A percentile compares a stretch with the other conserved stretches of the same genome.
phyloP scores from a whole-genome alignment of 2,888 invertebrate species.

The Nasonovia ribisnigri region DNA sequence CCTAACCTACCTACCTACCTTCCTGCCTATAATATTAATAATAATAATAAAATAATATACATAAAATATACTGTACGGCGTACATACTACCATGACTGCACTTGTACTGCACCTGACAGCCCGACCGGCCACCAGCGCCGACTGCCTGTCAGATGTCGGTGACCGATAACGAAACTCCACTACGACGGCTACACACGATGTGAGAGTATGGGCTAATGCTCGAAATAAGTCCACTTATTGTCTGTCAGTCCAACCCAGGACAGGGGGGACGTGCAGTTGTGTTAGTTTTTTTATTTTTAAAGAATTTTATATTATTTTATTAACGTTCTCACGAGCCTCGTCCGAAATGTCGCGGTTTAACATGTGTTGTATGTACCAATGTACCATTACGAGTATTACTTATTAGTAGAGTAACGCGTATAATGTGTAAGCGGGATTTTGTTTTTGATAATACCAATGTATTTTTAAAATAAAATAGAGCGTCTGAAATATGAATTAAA shows the following conservation, averaged over 20 bases:
- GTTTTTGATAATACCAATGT: background rate
- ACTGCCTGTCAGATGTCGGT: slow-evolving; percentile 58
- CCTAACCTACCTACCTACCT: background rate
- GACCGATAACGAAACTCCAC: slow-evolving; percentile 53
- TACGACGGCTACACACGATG: slow-evolving; percentile 43
- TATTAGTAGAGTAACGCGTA: background rate
- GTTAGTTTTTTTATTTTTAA: background rate
- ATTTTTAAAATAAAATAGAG: background rate
- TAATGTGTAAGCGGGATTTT: background rate
- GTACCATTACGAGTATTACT: background rate
- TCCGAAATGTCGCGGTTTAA: background rate
- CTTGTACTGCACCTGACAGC: slow-evolving; percentile 47
- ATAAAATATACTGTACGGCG: background rate
- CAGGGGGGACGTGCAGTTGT: background rate
- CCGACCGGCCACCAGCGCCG: slow-evolving; percentile 51
- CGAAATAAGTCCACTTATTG: slow-evolving; percentile 46
- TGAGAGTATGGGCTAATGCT: slow-evolving; percentile 39
- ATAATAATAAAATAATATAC: background rate
- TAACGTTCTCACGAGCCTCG: slow-evolving; percentile 1
- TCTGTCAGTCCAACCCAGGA: background rate
- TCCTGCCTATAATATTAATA: background rate
- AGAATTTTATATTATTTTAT: background rate
- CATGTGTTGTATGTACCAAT: background rate
- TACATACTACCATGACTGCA: background rate
- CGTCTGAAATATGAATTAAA: background rate